These are phyloP conservation scores for Beris chalybata DNA, from an alignment of 2,888 invertebrate genomes.

Conservation along the genomic window DNA sequence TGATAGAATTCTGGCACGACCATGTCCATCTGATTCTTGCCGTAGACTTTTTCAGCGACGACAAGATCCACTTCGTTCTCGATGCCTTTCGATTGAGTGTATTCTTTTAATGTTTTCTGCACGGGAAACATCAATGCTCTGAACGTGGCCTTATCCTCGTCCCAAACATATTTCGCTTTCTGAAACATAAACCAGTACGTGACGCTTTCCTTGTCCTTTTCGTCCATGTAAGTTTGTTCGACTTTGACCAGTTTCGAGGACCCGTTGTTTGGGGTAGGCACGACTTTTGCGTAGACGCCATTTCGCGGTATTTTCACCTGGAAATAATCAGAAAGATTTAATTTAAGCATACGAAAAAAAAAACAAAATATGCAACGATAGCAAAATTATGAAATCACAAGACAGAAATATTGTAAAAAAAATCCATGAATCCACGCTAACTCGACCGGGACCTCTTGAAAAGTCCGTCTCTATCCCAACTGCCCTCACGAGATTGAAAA, in stretches of 20 bases:
- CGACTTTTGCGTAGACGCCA: conserved; percentile 88
- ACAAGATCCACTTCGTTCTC: conserved; percentile 78
- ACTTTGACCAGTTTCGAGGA: conserved; percentile 90
- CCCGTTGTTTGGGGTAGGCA: conserved; percentile 97
- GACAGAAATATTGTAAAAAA: no score
- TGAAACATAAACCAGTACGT: conserved; percentile 89
- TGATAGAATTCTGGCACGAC: conserved; percentile 97
- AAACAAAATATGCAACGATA: no score
- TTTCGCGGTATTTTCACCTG: conserved; percentile 74
- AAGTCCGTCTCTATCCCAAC: no score
- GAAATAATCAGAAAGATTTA: conserved; percentile 48
- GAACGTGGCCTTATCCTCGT: conserved; percentile 79
- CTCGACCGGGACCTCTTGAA: no score
- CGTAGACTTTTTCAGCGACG: conserved; percentile 79
- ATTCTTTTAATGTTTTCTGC: conserved; percentile 68
- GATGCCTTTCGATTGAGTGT: conserved; percentile 84
- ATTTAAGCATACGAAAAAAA: background rate
- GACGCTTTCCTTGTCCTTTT: conserved; percentile 58
- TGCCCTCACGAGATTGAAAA: no score
- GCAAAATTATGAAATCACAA: no score
- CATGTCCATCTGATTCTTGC: conserved; percentile 83
- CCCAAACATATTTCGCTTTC: conserved; percentile 95
- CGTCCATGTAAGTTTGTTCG: conserved; percentile 65
- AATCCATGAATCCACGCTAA: no score
- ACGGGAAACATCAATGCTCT: conserved; percentile 83